phyloP scores from a whole-genome alignment of 2,888 invertebrate species.

The Entomobrya proxima region DNA sequence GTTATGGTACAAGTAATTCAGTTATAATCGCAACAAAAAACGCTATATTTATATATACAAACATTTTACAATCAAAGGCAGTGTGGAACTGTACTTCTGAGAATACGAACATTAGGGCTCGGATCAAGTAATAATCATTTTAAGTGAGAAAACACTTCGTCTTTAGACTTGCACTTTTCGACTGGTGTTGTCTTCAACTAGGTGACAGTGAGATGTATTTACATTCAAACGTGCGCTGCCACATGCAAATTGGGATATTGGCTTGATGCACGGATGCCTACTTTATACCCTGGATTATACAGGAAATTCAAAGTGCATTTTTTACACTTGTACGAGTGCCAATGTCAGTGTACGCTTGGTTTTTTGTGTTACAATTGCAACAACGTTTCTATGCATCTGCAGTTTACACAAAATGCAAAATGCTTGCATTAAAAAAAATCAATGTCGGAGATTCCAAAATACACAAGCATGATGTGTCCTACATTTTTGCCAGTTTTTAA shows the following conservation, averaged over 20 bases:
- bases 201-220: slow-evolving; percentile 7
- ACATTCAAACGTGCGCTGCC: not conserved
- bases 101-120: slow-evolving; percentile 1
- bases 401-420: too few species aligned
- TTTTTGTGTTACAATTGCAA: not conserved
- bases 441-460: too few species aligned
- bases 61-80: slow-evolving; percentile 34
- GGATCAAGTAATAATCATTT: not conserved
- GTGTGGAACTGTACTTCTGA: slow-evolving; percentile 38
- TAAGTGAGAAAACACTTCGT: not conserved
- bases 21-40: slow-evolving; percentile 28
- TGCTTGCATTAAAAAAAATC: too few species aligned
- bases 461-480: too few species aligned
- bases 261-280: slow-evolving; percentile 47
- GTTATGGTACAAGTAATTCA: slow-evolving; percentile 47
- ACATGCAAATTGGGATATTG: slow-evolving; percentile 13
- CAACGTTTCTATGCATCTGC: too few species aligned
- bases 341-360: slow-evolving; percentile 47
- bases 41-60: slow-evolving; percentile 32
- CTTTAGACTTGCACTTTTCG: not conserved
- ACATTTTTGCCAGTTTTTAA: too few species aligned
- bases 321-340: slow-evolving; percentile 62
- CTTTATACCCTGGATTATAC: slow-evolving; percentile 41
- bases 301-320: slow-evolving; percentile 52
- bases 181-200: not conserved